phyloP scores from a whole-genome alignment of 2,888 invertebrate genomes.

The Pseudococcus jackbeardsleyi region DNA sequence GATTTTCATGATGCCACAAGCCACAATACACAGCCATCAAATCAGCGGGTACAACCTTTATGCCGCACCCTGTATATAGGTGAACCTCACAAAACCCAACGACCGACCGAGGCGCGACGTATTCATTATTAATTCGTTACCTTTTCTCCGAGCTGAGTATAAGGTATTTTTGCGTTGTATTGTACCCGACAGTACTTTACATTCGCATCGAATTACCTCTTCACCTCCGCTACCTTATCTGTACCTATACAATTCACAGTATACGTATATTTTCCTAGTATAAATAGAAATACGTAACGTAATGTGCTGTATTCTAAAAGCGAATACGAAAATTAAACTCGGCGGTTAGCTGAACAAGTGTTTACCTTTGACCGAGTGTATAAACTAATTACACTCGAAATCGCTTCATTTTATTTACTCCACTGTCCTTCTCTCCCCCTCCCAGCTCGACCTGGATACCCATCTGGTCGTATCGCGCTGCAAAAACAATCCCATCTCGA shows the following conservation, averaged over 20 bases:
- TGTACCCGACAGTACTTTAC: neutral
- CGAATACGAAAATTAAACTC: neutral
- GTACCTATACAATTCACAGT: neutral
- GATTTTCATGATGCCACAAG: no score
- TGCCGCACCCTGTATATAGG: neutral
- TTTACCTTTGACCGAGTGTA: neutral
- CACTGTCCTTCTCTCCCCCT: neutral
- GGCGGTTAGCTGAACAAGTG: slow-evolving; percentile 7
- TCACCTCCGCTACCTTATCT: neutral
- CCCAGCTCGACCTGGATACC: neutral
- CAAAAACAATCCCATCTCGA: neutral
- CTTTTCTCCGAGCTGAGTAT: neutral
- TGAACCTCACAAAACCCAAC: neutral
- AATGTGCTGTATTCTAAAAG: no score
- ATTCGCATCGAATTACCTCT: neutral
- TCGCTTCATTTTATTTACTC: neutral
- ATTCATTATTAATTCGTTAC: slow-evolving; percentile 17
- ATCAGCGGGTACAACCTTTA: neutral
- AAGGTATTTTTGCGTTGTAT: neutral
- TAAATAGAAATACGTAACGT: no score
- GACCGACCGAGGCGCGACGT: neutral
- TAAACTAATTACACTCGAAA: slow-evolving; percentile 22
- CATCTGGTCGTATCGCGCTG: neutral
- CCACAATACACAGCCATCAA: neutral
- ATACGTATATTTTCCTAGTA: no score